Evolutionary conservation across 2,888 invertebrate genomes (phyloP), one percentile per base, ranked within the genome.

Genomic region (Cerastoderma edule): DNA sequence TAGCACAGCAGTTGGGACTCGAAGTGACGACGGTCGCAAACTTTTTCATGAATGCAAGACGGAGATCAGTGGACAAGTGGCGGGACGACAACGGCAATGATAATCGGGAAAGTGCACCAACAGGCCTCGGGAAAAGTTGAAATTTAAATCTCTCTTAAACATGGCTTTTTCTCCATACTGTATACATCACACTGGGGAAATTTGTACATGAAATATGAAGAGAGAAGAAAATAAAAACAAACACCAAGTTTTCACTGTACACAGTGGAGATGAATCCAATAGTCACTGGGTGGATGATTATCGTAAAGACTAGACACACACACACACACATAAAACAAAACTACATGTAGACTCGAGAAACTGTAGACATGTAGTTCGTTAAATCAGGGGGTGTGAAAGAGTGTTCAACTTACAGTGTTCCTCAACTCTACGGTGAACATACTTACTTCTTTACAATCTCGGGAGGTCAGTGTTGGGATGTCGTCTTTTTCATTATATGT

Each of bases 21-120:
- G 98, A 99, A 93, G 98, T 99, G 68, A 98, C 98, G 69, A 99
- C 99, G 16, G 99, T 99, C 75, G 99, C 99, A 65, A 99, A 99
- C 93, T 99, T 99, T 95, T 99, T 99, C 94, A 99, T 99, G 99
- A 99, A 99, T 93, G 99, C 99, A n/a, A 95, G 99, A 77, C 95
- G 99, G 87, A 95, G 99, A 85, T 94, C 94, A 35, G 92, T 94
- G 85, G 99, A 99, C 94, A 99, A 99, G 92, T 99, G 99, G 98
- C 96, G 97, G 93, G 93, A 93, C 75, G 98, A 98, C 91, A 98
- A 98, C 90, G 97, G 90, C 96, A 89, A 90, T 80, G 88, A 86
- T 80, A 89, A 88, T 69, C 85, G 90, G 27, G 89, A 90, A 71
- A 87, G 87, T 81, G 79, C 79, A 44, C 79, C 79, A 19, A 75